Conservation (phyloP, 2,888 invertebrate species). For the Cantharis rufa region DNA sequence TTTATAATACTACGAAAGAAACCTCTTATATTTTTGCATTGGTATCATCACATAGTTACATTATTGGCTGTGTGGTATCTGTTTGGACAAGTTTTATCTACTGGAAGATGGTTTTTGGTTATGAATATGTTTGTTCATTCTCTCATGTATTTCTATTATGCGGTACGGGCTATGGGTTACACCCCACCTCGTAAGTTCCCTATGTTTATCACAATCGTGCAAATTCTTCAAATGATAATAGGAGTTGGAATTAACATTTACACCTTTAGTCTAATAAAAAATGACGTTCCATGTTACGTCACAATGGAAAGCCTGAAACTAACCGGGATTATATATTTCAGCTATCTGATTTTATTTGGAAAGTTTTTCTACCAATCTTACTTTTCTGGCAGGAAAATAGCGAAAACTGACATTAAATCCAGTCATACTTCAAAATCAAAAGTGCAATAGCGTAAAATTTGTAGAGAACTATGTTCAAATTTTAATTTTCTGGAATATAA, state of each 20-base stretch:
- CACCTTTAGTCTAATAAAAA: slow-evolving; percentile 78
- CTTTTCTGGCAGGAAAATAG: slow-evolving; percentile 59
- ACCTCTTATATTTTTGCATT: slow-evolving; percentile 91
- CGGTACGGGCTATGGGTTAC: slow-evolving; percentile 81
- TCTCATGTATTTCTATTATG: slow-evolving; percentile 92
- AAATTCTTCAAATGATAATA: slow-evolving; percentile 91
- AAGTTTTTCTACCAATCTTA: slow-evolving; percentile 93
- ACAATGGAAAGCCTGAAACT: slow-evolving; percentile 83
- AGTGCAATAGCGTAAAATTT: not conserved
- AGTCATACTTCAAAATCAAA: not conserved
- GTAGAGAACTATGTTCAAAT: too few species aligned
- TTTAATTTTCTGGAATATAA: too few species aligned
- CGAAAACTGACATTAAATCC: not conserved
- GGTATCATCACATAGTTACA: slow-evolving; percentile 97
- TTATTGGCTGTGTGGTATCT: slow-evolving; percentile 91
- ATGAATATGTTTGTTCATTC: slow-evolving; percentile 93
- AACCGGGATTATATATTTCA: slow-evolving; percentile 92
- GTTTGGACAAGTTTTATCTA: slow-evolving; percentile 86
- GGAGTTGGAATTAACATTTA: slow-evolving; percentile 91
- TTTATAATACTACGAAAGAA: slow-evolving; percentile 93
- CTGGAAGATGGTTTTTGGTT: slow-evolving; percentile 91
- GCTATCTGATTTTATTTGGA: slow-evolving; percentile 90
- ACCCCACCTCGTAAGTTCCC: slow-evolving; percentile 82
- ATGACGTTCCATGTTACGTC: slow-evolving; percentile 78
- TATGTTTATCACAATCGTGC: slow-evolving; percentile 88